These are phyloP conservation scores for Augochlora pura DNA, from an alignment of 1,140 invertebrate genomes.

Conservation along the genomic window DNA sequence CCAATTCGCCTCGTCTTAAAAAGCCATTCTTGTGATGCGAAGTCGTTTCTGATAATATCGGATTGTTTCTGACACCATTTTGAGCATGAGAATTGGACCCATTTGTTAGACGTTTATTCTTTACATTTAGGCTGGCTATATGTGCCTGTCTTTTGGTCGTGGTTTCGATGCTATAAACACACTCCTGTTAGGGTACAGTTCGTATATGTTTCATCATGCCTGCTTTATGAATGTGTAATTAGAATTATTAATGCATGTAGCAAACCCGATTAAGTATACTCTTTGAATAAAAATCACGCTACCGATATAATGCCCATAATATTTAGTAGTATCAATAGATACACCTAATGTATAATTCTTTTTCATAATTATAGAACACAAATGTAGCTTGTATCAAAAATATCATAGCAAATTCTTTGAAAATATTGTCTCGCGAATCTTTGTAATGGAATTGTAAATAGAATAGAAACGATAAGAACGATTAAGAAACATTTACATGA, in stretches of 20 bases:
- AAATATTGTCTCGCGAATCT: neutral
- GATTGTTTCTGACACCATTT: slow-evolving; percentile 70
- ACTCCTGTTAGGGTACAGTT: slow-evolving; percentile 69
- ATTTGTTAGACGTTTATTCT: slow-evolving; percentile 77
- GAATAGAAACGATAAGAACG: neutral
- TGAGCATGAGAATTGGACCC: slow-evolving; percentile 73
- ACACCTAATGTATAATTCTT: neutral
- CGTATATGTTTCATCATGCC: slow-evolving; percentile 50
- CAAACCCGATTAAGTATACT: slow-evolving; percentile 30
- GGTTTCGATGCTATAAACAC: slow-evolving; percentile 78
- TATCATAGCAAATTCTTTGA: neutral
- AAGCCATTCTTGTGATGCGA: slow-evolving; percentile 77
- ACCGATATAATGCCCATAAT: neutral
- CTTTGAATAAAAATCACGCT: neutral
- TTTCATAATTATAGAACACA: neutral
- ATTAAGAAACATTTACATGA: too few relatives aligned
- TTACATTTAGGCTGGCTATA: slow-evolving; percentile 74
- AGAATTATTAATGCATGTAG: slow-evolving; percentile 37
- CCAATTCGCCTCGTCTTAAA: slow-evolving; percentile 79
- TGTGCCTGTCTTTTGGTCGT: slow-evolving; percentile 74
- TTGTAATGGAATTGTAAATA: neutral
- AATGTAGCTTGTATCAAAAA: neutral
- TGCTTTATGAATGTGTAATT: slow-evolving; percentile 46
- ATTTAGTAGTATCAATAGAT: neutral
- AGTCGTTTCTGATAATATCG: slow-evolving; percentile 71